Conservation (phyloP, 2,888 invertebrate species). For the Idaea aversata region DNA sequence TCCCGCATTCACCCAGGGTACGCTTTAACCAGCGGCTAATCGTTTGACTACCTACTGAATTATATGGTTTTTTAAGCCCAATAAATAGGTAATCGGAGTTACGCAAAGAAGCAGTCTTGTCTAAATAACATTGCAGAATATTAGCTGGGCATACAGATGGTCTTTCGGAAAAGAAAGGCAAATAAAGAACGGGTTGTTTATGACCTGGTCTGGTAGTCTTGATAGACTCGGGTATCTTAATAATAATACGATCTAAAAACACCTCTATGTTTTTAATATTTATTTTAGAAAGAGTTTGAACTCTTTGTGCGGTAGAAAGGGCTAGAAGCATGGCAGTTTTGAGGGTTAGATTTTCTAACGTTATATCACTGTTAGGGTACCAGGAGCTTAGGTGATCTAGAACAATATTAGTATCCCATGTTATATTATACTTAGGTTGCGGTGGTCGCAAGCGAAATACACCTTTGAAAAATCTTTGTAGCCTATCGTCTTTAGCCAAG, state of each 20-base stretch:
- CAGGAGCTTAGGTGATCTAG: slow-evolving; percentile 22
- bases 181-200: background rate
- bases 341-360: slow-evolving; percentile 26
- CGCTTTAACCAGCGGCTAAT: no score
- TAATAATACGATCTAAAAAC: background rate
- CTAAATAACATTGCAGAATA: background rate
- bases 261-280: background rate
- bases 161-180: background rate
- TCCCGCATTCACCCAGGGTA: no score
- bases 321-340: slow-evolving; percentile 28
- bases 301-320: slow-evolving; percentile 12
- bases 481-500: slow-evolving; percentile 17
- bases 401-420: slow-evolving; percentile 28
- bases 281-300: background rate
- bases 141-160: background rate
- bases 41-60: no score
- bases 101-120: no score
- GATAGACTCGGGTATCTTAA: background rate
- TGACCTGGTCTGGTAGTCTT: background rate
- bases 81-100: background rate
- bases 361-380: slow-evolving; percentile 22
- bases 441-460: slow-evolving; percentile 27
- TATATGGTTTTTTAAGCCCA: no score
- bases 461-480: slow-evolving; percentile 31
- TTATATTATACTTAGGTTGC: slow-evolving; percentile 28